Evolutionary conservation across 2,888 invertebrate genomes (phyloP), one percentile per base, ranked within the genome.

Genomic region (Eueremaeus valkanovi): DNA sequence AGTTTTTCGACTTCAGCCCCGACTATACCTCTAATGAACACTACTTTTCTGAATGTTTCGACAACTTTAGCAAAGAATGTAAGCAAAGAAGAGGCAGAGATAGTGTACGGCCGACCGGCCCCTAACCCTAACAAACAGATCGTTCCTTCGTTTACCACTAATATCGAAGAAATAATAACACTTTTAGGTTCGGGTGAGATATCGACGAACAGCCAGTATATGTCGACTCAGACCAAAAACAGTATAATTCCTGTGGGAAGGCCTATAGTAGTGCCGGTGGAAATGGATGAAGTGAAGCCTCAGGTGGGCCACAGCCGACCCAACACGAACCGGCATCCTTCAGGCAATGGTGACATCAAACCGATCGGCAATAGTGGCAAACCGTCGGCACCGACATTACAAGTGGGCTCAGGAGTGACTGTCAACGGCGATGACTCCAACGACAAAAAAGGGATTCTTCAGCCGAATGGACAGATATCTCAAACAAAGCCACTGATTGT

Each of bases 291-390:
- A 29, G 77, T 77, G 16, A 70, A 68, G 18, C 76, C 76, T n/a
- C 42, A 72, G 29, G 45, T 76, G 27, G 76, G 72, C 11, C 24
- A 21, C 8, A 16, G 18, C 29, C 0, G 75, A 61, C n/a, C 66
- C 29, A 55, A 29, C n/a, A 3, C 73, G n/a, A 74, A 73, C 40
- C 40, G 61, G 68, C 90, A 93, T 81, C 91, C 92, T 33, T 93
- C 92, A 84, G 94, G 94, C 21, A 93, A 92, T 31, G 94, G 94
- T 76, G 93, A 94, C 82, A 94, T 94, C 49, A 92, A 93, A 84
- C 86, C 92, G 81, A 93, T 93, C 0, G 93, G 93, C 82, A 87
- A 94, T 80, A 92, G 92, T 85, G 86, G 93, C 58, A 92, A 93
- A 82, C 81, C 82, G 1, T 80, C 81, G 0, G 27, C 13, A 18